Evolutionary conservation across 2,113 vertebrate genomes (phyloP), one percentile per base, ranked within the genome.

Genomic region (Nannospalax galili): DNA sequence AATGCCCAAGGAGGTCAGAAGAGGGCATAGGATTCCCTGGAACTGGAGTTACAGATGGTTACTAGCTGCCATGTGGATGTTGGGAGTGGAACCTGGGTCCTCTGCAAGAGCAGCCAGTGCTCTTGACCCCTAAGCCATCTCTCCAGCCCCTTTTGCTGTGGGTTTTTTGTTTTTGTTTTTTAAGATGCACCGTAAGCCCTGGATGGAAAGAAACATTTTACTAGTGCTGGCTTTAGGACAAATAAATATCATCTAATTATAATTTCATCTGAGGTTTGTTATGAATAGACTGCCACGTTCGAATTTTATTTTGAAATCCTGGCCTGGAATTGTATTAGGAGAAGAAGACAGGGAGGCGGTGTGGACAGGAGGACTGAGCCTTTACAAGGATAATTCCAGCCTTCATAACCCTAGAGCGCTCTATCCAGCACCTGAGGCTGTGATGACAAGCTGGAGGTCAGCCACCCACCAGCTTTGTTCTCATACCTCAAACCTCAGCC

Each of bases 321-420:
- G 28, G 7, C 19, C n/a, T 75, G 5, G 8, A 28, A 7, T 19
- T 1, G 17, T 10, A 28, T 9, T 15, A 62, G 37, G 48, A 85
- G 8, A 22, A 74, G 12, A 5, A 74, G 40, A 74, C 26, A 37
- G 26, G 14, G 4, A 17, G 1, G 19, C n/a, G 42, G 9, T 16
- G 70, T 42, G 22, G 20, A 20, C 1, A 10, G 10, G 15, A 56
- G 8, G 52, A 20, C 0, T 19, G 20, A 42, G 22, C 0, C 3
- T n/a, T 35, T 32, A 1, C 4, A 1, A n/a, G 37, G 2, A 32
- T 26, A 6, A 35, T 17, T 26, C 1, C 19, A 10, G 28, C 16
- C 28, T 56, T 75, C 2, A 15, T 1, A 5, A 26, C 48, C 48
- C 7, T 2, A 37, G 32, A 64, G 4, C 32, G 26, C 9, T 40